Evolutionary conservation across 2,888 invertebrate species (phyloP).

Genomic region (Euspilapteryx auroguttella): DNA sequence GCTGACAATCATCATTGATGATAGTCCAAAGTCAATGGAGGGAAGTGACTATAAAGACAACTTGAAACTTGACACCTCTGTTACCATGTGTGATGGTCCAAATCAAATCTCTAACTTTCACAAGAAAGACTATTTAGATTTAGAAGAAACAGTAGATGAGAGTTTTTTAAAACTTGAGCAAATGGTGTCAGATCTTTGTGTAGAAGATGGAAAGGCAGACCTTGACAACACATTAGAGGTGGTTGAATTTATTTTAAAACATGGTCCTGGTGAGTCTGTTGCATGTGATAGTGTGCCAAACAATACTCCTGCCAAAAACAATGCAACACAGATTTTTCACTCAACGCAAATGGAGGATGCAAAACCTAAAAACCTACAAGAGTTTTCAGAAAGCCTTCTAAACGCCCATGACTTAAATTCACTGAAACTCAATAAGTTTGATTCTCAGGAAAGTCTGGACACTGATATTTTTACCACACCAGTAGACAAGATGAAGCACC

Average conservation of each 20-base stretch:
- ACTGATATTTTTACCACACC: slow-evolving; percentile 11
- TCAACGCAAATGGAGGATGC: not conserved
- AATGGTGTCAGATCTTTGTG: slow-evolving; percentile 18
- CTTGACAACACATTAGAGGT: slow-evolving; percentile 29
- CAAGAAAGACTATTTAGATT: too few species aligned
- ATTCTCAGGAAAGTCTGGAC: too few species aligned
- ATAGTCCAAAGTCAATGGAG: too few species aligned
- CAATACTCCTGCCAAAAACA: too few species aligned
- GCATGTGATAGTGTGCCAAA: too few species aligned
- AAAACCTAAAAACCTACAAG: not conserved
- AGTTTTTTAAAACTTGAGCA: slow-evolving; percentile 30
- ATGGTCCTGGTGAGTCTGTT: too few species aligned
- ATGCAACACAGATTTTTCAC: too few species aligned
- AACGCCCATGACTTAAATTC: too few species aligned
- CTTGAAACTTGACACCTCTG: not conserved
- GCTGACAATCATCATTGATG: too few species aligned
- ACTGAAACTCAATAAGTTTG: too few species aligned
- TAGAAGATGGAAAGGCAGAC: slow-evolving; percentile 14
- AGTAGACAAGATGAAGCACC: slow-evolving; percentile 8
- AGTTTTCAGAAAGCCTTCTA: not conserved
- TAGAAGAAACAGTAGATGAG: slow-evolving; percentile 14
- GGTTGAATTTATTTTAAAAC: slow-evolving; percentile 26
- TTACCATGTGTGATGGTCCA: not conserved
- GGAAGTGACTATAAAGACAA: not conserved
- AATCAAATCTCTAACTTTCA: not conserved